Percentiles rank a stretch among this genome's conserved stretches.
Evolutionary conservation across 2,797 vertebrate species (phyloP).

Genomic region (Hoplostethus atlanticus): DNA sequence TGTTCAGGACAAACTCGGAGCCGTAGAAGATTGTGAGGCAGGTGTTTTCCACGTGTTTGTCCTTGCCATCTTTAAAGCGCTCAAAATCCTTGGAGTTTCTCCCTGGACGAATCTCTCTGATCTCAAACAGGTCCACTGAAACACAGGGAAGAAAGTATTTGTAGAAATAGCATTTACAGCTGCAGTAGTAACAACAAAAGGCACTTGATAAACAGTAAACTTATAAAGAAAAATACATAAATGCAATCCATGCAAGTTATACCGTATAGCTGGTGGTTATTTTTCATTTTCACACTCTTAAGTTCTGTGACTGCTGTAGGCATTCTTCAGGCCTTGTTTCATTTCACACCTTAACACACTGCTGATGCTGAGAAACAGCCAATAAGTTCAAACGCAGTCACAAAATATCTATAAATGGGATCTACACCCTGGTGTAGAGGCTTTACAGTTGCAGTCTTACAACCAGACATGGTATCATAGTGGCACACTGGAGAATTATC

Average conservation of each 20-base stretch:
- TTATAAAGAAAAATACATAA: no score
- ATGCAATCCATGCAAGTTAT: no score
- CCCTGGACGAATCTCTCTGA: constrained; percentile 93
- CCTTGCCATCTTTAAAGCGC: constrained; percentile 88
- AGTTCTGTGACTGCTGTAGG: no score
- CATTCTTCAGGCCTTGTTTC: background rate
- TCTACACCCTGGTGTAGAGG: background rate
- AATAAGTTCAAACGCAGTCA: no score
- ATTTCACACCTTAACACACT: background rate
- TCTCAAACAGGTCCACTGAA: constrained; percentile 95
- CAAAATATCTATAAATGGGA: background rate
- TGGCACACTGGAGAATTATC: no score
- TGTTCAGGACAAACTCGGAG: constrained; percentile 94
- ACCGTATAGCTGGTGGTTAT: no score
- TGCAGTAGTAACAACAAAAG: no score
- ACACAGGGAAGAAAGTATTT: background rate
- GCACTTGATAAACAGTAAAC: no score
- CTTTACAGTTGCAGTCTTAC: background rate
- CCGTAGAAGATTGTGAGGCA: constrained; percentile 97
- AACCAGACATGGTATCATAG: no score
- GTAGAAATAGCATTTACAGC: no score
- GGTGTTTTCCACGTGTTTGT: constrained; percentile 79
- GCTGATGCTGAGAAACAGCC: no score
- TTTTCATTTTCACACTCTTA: no score
- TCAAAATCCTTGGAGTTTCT: constrained; percentile 97